These are phyloP conservation scores for Ips typographus DNA, from an alignment of 1,140 invertebrate species.

Conservation along the genomic window DNA sequence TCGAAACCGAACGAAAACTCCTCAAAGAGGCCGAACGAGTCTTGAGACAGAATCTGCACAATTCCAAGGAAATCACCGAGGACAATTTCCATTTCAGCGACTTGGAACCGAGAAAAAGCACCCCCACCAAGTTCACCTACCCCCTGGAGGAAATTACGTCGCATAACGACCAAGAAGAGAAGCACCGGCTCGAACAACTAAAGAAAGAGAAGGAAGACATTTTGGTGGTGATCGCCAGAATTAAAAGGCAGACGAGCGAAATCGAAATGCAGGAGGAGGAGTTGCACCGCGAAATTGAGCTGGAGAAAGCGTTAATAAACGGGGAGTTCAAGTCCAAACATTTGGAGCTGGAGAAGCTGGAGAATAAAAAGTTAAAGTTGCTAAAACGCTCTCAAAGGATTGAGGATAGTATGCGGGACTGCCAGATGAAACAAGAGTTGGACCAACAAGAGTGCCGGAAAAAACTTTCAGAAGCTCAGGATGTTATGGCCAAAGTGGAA, in stretches of 20 bases:
- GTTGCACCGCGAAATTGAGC: constrained; percentile 79
- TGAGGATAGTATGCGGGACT: constrained; percentile 56
- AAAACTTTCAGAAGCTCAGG: constrained; percentile 58
- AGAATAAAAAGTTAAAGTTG: constrained; percentile 66
- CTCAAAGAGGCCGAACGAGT: constrained; percentile 40
- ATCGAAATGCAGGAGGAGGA: constrained; percentile 83
- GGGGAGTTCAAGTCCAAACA: constrained; percentile 79
- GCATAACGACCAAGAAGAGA: constrained; percentile 28
- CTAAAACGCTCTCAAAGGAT: constrained; percentile 59
- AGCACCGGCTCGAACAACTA: constrained; percentile 52
- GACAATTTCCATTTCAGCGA: constrained; percentile 33
- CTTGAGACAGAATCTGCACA: constrained; percentile 38
- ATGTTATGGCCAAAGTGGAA: constrained; percentile 58
- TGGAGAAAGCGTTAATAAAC: constrained; percentile 78
- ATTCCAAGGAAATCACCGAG: constrained; percentile 38
- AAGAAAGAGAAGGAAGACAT: constrained; percentile 61
- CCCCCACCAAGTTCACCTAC: constrained; percentile 45
- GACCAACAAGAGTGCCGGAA: constrained; percentile 63
- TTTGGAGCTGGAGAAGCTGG: constrained; percentile 72
- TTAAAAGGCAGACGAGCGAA: constrained; percentile 77
- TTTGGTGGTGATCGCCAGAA: constrained; percentile 58
- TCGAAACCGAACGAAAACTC: constrained; percentile 43
- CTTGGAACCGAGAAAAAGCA: constrained; percentile 32
- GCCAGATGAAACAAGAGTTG: constrained; percentile 57
- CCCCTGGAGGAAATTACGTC: constrained; percentile 36